A percentile compares a stretch with the other conserved stretches of the same genome.
phyloP scores from a whole-genome alignment of 1,140 invertebrate species.

The Cecropterus lyciades region DNA sequence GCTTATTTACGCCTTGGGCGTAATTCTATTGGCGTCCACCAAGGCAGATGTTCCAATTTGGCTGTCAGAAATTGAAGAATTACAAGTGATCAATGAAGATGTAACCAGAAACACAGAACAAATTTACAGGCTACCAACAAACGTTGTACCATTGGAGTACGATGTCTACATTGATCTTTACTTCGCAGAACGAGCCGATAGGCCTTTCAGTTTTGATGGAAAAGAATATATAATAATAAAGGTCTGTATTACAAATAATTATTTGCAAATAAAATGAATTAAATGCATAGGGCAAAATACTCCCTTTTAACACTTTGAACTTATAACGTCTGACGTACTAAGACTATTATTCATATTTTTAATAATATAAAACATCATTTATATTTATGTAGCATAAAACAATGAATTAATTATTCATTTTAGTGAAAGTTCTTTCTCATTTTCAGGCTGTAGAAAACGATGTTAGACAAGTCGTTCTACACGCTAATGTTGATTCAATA shows the following conservation, averaged over 20 bases:
- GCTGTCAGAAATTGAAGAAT: conserved; percentile 55
- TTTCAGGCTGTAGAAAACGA: conserved; percentile 65
- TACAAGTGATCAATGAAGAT: conserved; percentile 19
- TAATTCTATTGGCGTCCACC: conserved; percentile 42
- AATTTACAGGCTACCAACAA: conserved; percentile 62
- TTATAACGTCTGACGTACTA: too few relatives aligned
- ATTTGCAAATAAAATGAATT: too few relatives aligned
- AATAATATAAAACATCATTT: too few relatives aligned
- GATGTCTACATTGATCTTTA: conserved; percentile 73
- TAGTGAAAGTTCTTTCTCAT: too few relatives aligned
- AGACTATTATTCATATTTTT: too few relatives aligned
- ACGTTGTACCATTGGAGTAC: conserved; percentile 68
- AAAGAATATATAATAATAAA: conserved; percentile 60
- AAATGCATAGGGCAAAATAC: too few relatives aligned
- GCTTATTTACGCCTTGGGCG: conserved; percentile 39
- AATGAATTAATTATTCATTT: conserved; percentile 26
- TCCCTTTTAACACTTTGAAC: too few relatives aligned
- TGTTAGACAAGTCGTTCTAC: conserved; percentile 62
- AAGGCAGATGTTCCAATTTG: conserved; percentile 53
- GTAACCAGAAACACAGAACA: conserved; percentile 46
- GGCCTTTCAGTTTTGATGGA: conserved; percentile 71
- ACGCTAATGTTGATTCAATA: conserved; percentile 67
- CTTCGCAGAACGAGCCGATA: conserved; percentile 63
- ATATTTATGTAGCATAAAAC: too few relatives aligned
- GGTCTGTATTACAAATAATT: conserved; percentile 45